Conservation (phyloP, 2,797 vertebrate genomes). For the Falco rusticolus region DNA sequence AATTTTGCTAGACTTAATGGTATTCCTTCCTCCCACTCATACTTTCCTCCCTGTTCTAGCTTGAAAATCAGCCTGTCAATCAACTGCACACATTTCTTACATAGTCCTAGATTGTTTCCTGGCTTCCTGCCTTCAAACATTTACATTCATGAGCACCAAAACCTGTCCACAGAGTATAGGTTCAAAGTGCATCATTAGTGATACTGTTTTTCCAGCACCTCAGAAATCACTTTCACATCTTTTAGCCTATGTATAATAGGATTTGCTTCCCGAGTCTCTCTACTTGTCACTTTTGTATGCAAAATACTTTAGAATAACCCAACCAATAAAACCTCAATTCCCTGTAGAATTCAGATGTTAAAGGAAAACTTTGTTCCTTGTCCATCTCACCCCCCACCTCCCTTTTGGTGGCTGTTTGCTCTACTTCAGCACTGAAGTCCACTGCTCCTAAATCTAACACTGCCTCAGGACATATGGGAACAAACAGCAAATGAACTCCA, state of each 20-base stretch:
- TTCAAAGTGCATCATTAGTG: not conserved
- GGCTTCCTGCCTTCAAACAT: not conserved
- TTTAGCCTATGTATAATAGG: not conserved
- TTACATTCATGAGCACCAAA: not conserved
- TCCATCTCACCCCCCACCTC: rapidly evolving
- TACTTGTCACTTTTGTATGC: not conserved
- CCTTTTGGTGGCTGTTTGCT: not conserved
- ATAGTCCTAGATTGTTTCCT: not conserved
- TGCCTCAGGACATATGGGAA: not conserved
- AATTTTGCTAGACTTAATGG: not conserved
- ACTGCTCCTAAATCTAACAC: not conserved
- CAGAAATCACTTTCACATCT: not conserved
- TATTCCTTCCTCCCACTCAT: not conserved
- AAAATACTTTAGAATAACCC: not conserved
- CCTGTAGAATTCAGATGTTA: not conserved
- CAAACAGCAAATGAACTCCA: not conserved
- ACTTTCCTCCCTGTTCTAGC: not conserved
- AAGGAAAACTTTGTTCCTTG: not conserved
- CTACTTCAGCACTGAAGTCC: not conserved
- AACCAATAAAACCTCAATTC: not conserved
- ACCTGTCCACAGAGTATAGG: not conserved
- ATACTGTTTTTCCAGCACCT: not conserved
- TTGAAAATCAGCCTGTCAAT: not conserved
- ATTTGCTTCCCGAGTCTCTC: not conserved
- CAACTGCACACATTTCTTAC: not conserved